phyloP scores from a whole-genome alignment of 2,888 invertebrate species.

The Scelioninae gen. 1 region DNA sequence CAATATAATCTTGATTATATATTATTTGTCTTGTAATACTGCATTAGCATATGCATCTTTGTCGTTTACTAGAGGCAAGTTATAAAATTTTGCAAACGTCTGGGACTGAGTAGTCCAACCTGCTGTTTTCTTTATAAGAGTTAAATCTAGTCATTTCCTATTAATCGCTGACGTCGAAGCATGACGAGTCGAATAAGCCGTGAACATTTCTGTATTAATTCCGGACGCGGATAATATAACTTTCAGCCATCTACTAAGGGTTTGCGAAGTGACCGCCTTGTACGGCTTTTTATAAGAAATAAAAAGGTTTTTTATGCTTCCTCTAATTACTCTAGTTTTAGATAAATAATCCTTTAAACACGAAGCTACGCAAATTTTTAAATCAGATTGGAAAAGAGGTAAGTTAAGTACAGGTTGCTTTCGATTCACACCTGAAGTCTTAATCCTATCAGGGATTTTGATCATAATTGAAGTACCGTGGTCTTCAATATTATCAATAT shows the following conservation, averaged over 20 bases:
- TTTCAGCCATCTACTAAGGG: constrained; percentile 1
- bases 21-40: background rate
- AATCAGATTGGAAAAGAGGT: constrained; percentile 2
- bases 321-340: background rate
- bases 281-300: background rate
- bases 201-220: constrained; percentile 2
- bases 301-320: background rate
- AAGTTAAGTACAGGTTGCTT: constrained; percentile 20
- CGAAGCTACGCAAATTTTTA: constrained; percentile 44
- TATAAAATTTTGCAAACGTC: constrained; percentile 45
- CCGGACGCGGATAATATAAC: background rate
- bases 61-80: constrained; percentile 21
- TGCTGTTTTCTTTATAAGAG: constrained; percentile 29
- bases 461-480: constrained; percentile 10
- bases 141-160: constrained; percentile 26
- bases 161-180: background rate
- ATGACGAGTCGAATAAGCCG: background rate
- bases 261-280: background rate
- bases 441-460: constrained; percentile 34
- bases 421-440: constrained; percentile 29
- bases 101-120: constrained; percentile 33
- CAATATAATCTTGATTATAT: too few relatives aligned
- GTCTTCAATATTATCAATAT: constrained; percentile 34
- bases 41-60: constrained; percentile 12
- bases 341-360: background rate